Evolutionary conservation across 2,113 vertebrate genomes (phyloP).

Genomic region (Hemiprocne comata): DNA sequence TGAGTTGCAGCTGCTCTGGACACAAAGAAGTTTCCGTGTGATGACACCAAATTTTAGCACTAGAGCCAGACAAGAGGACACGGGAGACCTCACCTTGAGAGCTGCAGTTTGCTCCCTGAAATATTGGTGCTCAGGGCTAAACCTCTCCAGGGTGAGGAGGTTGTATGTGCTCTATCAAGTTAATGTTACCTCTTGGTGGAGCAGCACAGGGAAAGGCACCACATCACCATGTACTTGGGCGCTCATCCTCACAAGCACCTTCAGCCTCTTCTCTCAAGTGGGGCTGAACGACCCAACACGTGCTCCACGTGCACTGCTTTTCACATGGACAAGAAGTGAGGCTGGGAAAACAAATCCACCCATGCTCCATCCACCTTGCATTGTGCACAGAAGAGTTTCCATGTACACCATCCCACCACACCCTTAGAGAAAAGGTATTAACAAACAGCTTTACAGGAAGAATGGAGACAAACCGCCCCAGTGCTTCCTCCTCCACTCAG

Average conservation of each 20-base stretch:
- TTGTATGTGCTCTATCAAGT: not conserved
- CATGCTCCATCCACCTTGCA: not conserved
- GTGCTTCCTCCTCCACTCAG: not conserved
- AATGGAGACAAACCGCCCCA: not conserved
- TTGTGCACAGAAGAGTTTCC: not conserved
- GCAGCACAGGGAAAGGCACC: not conserved
- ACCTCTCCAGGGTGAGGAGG: not conserved
- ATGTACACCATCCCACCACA: rapidly evolving
- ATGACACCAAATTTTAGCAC: not conserved
- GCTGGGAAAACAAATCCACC: not conserved
- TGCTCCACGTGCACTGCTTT: not conserved
- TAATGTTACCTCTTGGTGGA: not conserved
- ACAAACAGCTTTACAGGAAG: not conserved
- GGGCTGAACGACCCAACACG: not conserved
- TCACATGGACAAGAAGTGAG: not conserved
- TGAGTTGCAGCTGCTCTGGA: not conserved
- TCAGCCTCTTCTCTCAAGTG: not conserved
- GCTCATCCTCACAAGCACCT: not conserved
- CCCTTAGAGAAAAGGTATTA: not conserved
- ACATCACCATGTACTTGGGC: not conserved
- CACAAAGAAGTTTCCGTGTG: not conserved
- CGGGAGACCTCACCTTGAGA: no score
- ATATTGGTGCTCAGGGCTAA: not conserved
- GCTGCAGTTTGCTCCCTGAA: not conserved
- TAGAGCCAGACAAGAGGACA: not conserved